phyloP scores from a whole-genome alignment of 2,797 vertebrate genomes.

The Microcaecilia unicolor region DNA sequence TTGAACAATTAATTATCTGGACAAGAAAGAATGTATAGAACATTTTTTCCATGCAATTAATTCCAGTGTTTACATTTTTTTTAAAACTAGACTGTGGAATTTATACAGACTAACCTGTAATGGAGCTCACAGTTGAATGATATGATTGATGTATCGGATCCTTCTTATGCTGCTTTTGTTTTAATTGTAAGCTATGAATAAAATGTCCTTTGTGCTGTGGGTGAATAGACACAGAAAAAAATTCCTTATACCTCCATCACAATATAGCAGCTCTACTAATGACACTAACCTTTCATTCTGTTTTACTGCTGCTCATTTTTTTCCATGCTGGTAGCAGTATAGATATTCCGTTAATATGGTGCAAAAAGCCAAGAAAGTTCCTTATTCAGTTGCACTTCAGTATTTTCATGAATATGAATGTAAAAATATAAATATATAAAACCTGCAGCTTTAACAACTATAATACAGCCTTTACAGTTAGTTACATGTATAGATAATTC shows the following conservation, averaged over 20 bases:
- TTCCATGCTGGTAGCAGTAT: slow-evolving; percentile 19
- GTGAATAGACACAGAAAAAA: neutral
- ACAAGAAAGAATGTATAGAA: slow-evolving; percentile 70
- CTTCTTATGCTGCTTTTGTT: slow-evolving; percentile 39
- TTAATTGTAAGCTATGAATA: slow-evolving; percentile 36
- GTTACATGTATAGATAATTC: slow-evolving; percentile 78
- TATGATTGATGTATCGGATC: slow-evolving; percentile 41
- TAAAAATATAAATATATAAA: slow-evolving; percentile 75
- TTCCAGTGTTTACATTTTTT: slow-evolving; percentile 72
- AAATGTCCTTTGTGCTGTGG: slow-evolving; percentile 26
- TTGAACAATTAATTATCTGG: slow-evolving; percentile 43
- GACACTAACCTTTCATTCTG: slow-evolving; percentile 12
- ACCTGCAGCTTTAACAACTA: slow-evolving; percentile 76
- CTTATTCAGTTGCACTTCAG: slow-evolving; percentile 50
- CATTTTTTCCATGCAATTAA: slow-evolving; percentile 54
- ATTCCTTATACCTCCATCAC: slow-evolving; percentile 31
- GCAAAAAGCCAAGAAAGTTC: slow-evolving; percentile 33
- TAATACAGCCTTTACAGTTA: slow-evolving; percentile 74
- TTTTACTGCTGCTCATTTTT: too few species aligned
- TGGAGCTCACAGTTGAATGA: slow-evolving; percentile 41
- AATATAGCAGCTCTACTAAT: slow-evolving; percentile 25
- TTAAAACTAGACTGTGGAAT: slow-evolving; percentile 61
- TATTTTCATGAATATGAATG: slow-evolving; percentile 72
- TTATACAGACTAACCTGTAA: slow-evolving; percentile 48
- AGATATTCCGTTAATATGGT: slow-evolving; percentile 6